A percentile compares a stretch with the other conserved stretches of the same genome.
Evolutionary conservation across 2,888 invertebrate species (phyloP).

Genomic region (Drosophila pegasa): DNA sequence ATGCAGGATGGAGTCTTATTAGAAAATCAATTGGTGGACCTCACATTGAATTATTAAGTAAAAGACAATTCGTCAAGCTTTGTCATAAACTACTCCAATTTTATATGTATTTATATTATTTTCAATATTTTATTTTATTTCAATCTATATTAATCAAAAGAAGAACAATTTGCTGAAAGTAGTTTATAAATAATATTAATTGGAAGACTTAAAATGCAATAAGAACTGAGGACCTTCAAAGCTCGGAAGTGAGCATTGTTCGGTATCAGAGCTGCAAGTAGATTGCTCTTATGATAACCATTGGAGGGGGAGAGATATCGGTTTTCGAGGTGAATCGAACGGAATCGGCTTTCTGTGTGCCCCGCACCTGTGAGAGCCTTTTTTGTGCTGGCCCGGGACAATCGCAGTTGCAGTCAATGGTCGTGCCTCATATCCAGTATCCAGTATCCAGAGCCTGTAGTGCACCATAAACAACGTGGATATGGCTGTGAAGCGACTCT

Average conservation of each 20-base stretch:
- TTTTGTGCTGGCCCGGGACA: slow-evolving; percentile 24
- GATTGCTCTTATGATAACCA: slow-evolving; percentile 48
- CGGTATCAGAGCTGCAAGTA: slow-evolving; percentile 9
- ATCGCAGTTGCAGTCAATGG: slow-evolving; percentile 26
- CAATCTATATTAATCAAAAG: neutral
- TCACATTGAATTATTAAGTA: too few species aligned
- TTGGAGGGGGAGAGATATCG: slow-evolving; percentile 17
- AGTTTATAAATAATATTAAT: neutral
- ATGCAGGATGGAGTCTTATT: too few species aligned
- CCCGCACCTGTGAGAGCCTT: slow-evolving; percentile 38
- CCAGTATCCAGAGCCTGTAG: slow-evolving; percentile 34
- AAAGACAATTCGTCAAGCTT: too few species aligned
- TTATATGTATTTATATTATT: too few species aligned
- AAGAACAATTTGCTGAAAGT: neutral
- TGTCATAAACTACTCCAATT: too few species aligned
- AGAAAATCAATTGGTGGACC: too few species aligned
- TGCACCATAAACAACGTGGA: slow-evolving; percentile 71
- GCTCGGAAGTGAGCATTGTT: slow-evolving; percentile 5
- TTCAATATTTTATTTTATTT: too few species aligned
- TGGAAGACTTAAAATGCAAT: neutral
- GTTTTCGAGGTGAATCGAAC: slow-evolving; percentile 19
- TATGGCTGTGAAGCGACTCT: slow-evolving; percentile 37
- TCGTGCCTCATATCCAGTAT: slow-evolving; percentile 60
- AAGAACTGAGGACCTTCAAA: neutral
- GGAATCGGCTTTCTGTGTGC: slow-evolving; percentile 30